phyloP scores from a whole-genome alignment of 53 echinoderm and acorn worm species.

The Echinometra lucunter region DNA sequence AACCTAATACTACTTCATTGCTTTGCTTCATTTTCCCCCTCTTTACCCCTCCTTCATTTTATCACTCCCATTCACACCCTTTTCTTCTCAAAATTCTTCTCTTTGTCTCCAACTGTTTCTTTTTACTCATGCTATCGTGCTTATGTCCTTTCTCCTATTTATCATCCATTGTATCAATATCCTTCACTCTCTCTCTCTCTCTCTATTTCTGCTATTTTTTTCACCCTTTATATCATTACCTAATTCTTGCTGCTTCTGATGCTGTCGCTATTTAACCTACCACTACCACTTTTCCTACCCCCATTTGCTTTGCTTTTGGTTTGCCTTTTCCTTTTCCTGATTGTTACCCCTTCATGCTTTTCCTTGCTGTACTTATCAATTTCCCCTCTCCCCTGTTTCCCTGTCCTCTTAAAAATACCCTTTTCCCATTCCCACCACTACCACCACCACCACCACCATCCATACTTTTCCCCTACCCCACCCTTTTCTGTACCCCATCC shows the following conservation, averaged over 20 bases:
- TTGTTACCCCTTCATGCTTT: not conserved
- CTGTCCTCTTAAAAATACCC: not conserved
- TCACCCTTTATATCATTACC: too few relatives aligned
- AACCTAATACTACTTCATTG: conserved; percentile 41
- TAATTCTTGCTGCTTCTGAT: too few relatives aligned
- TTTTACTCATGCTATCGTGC: not conserved
- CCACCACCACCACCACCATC: not conserved
- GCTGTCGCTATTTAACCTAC: not conserved
- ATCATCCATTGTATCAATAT: too few relatives aligned
- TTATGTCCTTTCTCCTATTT: not conserved
- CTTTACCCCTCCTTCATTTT: not conserved
- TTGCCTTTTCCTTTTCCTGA: not conserved
- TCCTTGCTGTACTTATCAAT: not conserved
- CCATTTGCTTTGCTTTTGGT: not conserved
- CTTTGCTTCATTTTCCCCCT: conserved; percentile 17
- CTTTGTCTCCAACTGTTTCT: not conserved
- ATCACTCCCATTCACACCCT: not conserved
- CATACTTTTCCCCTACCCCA: not conserved
- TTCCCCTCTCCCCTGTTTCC: not conserved
- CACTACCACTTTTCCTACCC: not conserved
- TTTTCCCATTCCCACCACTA: not conserved
- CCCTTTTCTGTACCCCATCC: not conserved
- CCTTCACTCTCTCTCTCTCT: too few relatives aligned
- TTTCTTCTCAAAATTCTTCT: not conserved
- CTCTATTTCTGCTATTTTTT: too few relatives aligned